Conservation (phyloP, 2,113 vertebrate species). For the Casuarius casuarius region DNA sequence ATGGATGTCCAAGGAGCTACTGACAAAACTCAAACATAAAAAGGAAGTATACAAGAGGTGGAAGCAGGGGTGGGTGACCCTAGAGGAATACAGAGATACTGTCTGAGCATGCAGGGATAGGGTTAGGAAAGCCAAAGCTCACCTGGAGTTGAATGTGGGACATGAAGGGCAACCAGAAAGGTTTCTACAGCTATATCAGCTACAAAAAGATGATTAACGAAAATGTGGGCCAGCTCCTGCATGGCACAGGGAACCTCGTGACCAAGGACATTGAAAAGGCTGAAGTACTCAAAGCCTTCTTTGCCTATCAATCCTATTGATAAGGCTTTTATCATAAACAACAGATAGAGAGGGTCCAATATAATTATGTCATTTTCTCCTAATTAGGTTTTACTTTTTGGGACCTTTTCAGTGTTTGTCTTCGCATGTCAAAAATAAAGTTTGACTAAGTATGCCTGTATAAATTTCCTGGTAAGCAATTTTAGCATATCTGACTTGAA, state of each 20-base stretch:
- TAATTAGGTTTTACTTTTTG: background rate
- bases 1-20: background rate
- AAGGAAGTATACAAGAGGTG: background rate
- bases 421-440: background rate
- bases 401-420: background rate
- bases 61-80: background rate
- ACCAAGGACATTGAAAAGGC: background rate
- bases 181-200: background rate
- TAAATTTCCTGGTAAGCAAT: background rate
- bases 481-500: background rate
- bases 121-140: background rate
- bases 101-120: background rate
- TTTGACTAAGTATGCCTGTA: background rate
- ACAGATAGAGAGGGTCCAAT: background rate
- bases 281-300: background rate
- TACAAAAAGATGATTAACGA: background rate
- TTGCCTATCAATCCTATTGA: background rate
- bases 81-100: background rate
- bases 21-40: too few species aligned
- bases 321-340: background rate
- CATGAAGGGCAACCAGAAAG: background rate
- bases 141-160: background rate
- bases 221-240: background rate
- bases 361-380: background rate
- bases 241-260: too few species aligned